Percentiles rank a stretch among this genome's conserved stretches.
These are phyloP conservation scores for Threskiornis aethiopicus DNA, from an alignment of 2,797 vertebrate genomes.

Conservation along the genomic window DNA sequence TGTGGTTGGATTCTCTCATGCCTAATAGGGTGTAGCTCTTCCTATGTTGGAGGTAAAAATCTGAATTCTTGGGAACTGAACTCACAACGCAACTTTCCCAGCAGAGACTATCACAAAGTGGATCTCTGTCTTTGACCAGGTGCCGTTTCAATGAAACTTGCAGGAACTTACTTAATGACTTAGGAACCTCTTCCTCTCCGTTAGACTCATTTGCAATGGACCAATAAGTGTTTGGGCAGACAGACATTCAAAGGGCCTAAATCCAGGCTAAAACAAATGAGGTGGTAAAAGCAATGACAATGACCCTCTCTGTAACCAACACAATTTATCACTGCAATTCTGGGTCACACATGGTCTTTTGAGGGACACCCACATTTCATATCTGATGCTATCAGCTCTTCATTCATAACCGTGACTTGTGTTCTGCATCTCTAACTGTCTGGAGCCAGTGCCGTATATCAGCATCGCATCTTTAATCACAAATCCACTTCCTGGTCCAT, in stretches of 20 bases:
- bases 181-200: neutral
- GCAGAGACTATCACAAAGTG: neutral
- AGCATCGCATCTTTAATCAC: neutral
- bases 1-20: neutral
- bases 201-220: neutral
- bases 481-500: neutral
- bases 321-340: neutral
- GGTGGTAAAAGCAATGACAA: neutral
- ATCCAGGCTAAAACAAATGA: neutral
- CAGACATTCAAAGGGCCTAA: neutral
- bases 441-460: neutral
- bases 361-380: neutral
- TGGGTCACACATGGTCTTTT: neutral
- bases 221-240: neutral
- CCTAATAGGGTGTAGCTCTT: neutral
- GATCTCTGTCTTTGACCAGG: neutral
- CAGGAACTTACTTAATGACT: neutral
- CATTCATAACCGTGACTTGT: neutral
- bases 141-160: neutral
- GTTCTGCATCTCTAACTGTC: neutral
- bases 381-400: neutral
- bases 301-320: neutral
- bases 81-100: neutral
- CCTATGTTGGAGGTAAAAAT: neutral
- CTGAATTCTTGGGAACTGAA: neutral